phyloP scores from a whole-genome alignment of 2,797 vertebrate species.

The Trachurus trachurus region DNA sequence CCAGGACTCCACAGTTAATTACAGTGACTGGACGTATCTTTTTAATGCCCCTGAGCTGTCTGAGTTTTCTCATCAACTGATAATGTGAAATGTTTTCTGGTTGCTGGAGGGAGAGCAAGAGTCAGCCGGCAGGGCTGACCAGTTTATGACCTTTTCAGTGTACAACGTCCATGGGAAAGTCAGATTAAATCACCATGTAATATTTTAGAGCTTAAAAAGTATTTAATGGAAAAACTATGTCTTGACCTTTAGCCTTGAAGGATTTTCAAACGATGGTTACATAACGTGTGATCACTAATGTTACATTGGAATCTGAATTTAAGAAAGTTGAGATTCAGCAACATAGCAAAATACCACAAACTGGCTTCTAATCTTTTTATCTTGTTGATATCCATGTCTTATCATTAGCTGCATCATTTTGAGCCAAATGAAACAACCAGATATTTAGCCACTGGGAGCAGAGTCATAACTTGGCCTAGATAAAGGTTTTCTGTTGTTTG shows the following conservation, averaged over 20 bases:
- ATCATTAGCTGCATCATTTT: conserved; percentile 64
- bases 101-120: conserved; percentile 30
- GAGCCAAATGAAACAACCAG: conserved; percentile 62
- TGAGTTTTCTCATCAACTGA: conserved; percentile 36
- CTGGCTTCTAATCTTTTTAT: conserved; percentile 49
- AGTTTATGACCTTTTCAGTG: conserved; percentile 47
- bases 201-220: conserved; percentile 4
- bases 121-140: conserved; percentile 29
- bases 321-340: conserved; percentile 22
- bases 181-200: too few relatives aligned
- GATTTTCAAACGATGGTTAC: conserved; percentile 35
- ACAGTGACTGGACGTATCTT: conserved; percentile 24
- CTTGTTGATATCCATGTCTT: conserved; percentile 62
- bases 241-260: conserved; percentile 40
- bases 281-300: conserved; percentile 22
- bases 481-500: conserved; percentile 81
- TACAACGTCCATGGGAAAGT: conserved; percentile 11
- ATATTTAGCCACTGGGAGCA: conserved; percentile 25
- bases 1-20: conserved; percentile 8
- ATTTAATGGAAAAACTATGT: conserved; percentile 31
- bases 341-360: neutral
- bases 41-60: conserved; percentile 35
- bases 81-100: conserved; percentile 38
- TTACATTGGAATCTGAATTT: neutral
- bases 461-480: conserved; percentile 79